A percentile compares a stretch with the other conserved stretches of the same genome.
Conservation (phyloP, 2,797 vertebrate genomes). For the Anguilla pacifica region DNA sequence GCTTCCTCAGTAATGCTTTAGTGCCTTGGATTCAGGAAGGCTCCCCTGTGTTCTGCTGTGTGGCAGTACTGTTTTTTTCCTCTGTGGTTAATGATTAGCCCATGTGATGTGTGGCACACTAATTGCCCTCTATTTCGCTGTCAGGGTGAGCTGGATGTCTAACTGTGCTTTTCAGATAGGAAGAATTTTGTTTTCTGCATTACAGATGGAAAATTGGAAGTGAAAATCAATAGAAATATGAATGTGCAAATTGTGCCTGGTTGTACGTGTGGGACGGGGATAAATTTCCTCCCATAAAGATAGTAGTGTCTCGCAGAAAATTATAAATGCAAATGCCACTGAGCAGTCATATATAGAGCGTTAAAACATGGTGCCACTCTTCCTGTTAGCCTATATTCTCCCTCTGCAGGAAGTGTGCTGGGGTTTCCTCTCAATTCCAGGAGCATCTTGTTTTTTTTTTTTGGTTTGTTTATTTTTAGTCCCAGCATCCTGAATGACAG, state of each 20-base stretch:
- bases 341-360: not conserved
- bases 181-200: not conserved
- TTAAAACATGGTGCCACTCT: not conserved
- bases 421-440: constrained; percentile 34
- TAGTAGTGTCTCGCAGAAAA: not conserved
- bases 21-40: not conserved
- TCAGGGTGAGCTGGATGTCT: not conserved
- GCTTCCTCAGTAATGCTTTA: not conserved
- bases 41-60: not conserved
- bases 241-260: not conserved
- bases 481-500: constrained; percentile 67
- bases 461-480: constrained; percentile 70
- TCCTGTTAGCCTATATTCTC: not conserved
- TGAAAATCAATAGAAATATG: constrained; percentile 19
- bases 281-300: not conserved
- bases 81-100: not conserved
- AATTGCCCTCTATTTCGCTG: not conserved
- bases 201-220: not conserved
- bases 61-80: no score
- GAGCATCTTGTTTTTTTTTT: constrained; percentile 38
- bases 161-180: constrained; percentile 24
- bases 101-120: not conserved
- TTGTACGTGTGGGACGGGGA: constrained; percentile 5
- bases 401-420: constrained; percentile 23
- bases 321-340: not conserved